Base-by-base conservation (phyloP, 2,888 invertebrate genomes). In the Aphodius granarius region DNA sequence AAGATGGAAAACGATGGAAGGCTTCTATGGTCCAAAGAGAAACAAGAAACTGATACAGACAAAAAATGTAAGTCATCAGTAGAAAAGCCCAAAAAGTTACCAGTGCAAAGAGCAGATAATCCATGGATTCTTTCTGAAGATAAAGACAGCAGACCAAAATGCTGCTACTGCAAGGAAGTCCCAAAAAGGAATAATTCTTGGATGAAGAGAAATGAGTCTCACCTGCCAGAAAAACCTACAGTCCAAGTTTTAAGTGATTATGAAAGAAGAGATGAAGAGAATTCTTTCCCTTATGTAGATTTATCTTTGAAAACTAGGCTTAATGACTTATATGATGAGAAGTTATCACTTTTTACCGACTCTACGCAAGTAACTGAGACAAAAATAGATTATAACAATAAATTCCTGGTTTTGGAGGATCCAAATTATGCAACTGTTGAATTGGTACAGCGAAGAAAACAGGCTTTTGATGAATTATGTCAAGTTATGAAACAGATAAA, bases 361-460 rank as follows among this genome's bases (percentile, higher is more conserved):
- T 20, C 18, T 18, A 68, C 19, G 5, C 21, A 20, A n/a, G 20
- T 68, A 13, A 5, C 22, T 5, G n/a, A 20, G n/a, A 68, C 5
- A 20, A n/a, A 6, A 68, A n/a, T n/a, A 20, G 68, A 68, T 19
- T 68, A 21, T 21, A 68, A 18, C 5, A 22, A 20, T 68, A 68
- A 68, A 68, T n/a, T 68, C 18, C 22, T 20, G 13, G 20, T 68
- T 21, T 20, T 68, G 21, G 68, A 21, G 20, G 20, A 68, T 20
- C 68, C 68, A 6, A 68, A 68, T 68, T 20, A 19, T 2, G 68
- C 20, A 68, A 22, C 22, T 18, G 20, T 68, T 21, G 22, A 68
- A 68, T 68, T 68, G 21, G 21, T 68, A 21, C n/a, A 20, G 68
- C 5, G 21, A 68, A 68, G 68, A 68, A 68, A 21, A 20, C n/a